phyloP scores from a whole-genome alignment of 2,888 invertebrate genomes.

The Acleris emargana region DNA sequence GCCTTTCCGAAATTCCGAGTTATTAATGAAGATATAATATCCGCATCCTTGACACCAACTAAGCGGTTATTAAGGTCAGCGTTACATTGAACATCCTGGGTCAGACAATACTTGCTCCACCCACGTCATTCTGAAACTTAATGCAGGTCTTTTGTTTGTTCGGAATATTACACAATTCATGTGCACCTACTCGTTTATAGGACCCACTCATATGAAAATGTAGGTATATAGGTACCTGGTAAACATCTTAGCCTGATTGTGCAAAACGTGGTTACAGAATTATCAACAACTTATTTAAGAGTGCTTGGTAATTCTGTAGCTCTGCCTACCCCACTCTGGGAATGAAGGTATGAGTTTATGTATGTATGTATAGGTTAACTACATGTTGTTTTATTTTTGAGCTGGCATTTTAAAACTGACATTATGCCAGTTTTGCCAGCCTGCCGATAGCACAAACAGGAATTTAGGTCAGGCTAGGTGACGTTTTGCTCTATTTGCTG shows the following conservation, averaged over 20 bases:
- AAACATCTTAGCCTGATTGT: too few relatives aligned
- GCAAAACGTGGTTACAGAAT: too few relatives aligned
- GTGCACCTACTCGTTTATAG: neutral
- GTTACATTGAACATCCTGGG: slow-evolving; percentile 24
- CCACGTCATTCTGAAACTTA: slow-evolving; percentile 20
- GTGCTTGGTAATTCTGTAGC: too few relatives aligned
- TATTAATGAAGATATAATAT: neutral
- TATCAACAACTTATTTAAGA: too few relatives aligned
- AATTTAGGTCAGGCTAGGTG: slow-evolving; percentile 11
- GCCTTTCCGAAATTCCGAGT: neutral
- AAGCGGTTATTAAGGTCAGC: slow-evolving; percentile 25
- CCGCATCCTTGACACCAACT: slow-evolving; percentile 30
- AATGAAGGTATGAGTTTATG: too few relatives aligned
- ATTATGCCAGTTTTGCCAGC: neutral
- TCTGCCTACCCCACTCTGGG: too few relatives aligned
- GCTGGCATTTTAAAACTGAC: too few relatives aligned
- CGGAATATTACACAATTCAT: slow-evolving; percentile 1
- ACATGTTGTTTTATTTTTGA: too few relatives aligned
- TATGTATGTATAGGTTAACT: too few relatives aligned
- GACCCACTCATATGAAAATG: too few relatives aligned
- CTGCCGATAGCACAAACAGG: neutral
- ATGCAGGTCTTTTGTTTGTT: slow-evolving; percentile 11
- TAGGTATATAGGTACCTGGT: too few relatives aligned
- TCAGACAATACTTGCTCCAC: slow-evolving; percentile 29
- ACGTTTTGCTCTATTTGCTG: slow-evolving; percentile 7